Evolutionary conservation across 2,888 invertebrate genomes (phyloP), one percentile per base, ranked within the genome.

Genomic region (Invenusta paracnida): DNA sequence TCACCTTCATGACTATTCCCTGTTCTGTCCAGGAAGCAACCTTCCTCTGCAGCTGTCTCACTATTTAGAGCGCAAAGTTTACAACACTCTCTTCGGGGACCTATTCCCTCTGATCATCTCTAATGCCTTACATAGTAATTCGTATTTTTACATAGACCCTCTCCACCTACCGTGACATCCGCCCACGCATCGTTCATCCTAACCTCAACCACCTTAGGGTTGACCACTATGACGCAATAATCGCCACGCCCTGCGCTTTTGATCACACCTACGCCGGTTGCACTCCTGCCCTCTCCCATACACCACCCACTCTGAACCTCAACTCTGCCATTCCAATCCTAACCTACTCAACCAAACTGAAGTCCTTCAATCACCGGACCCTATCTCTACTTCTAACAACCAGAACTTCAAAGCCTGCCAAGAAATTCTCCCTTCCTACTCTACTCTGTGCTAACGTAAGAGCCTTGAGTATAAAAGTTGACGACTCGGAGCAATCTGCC

Each of bases 21-120:
- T 73, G 73, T 73, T 73, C 73, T 73, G 73, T 73, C 73, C 73
- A 73, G 73, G 73, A 73, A 73, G 73, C 73, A 73, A 73, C 73
- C 27, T 73, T 73, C 73, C 73, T 73, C 23, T 73, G 73, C 73
- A 73, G 73, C 73, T 73, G 73, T 73, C 73, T 73, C 11, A 73
- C 73, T 73, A 73, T 73, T 23, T 73, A 2, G 73, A 13, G 73
- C 73, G 73, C 23, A 73, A 73, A 73, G 23, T 73, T 73, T 73
- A 25, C 73, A 23, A 73, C 73, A 73, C 73, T 25, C 23, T 25
- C 73, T 73, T 73, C 27, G 73, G 73, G 73, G 73, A 73, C 27
- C 73, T 73, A 73, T 5, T 73, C 73, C 27, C 73, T 23, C 73
- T 73, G 73, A 73, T 73, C 73, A 5, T 73, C 73, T 73, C 25